Evolutionary conservation across 2,797 vertebrate genomes (phyloP).

Genomic region (Scolopax bukidnonensis): DNA sequence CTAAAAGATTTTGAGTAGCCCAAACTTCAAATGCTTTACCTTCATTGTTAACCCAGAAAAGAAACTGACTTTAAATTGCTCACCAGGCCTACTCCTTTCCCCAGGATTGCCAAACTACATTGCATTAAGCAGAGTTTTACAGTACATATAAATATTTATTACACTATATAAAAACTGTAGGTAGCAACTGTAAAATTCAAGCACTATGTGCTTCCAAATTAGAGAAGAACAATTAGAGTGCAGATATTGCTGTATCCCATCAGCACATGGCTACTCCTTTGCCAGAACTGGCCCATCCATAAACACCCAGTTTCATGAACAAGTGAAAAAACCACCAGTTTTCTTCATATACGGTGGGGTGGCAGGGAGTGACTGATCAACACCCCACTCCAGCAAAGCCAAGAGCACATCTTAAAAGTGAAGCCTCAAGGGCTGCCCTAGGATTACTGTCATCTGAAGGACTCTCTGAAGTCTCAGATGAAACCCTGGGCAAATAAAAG

Average conservation of each 20-base stretch:
- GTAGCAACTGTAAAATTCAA: not conserved
- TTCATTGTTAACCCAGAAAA: not conserved
- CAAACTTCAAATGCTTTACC: not conserved
- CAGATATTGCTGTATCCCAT: too few species aligned
- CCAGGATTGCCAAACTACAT: not conserved
- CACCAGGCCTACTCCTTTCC: not conserved
- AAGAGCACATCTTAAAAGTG: accelerated
- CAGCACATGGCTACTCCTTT: not conserved
- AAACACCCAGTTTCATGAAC: accelerated
- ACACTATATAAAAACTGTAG: not conserved
- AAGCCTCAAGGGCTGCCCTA: not conserved
- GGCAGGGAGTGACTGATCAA: accelerated
- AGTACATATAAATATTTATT: not conserved
- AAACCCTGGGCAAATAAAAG: accelerated
- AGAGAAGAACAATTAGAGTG: not conserved
- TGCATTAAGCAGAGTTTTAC: not conserved
- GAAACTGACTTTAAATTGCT: conserved; percentile 5
- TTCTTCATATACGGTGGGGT: accelerated
- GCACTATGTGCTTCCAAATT: not conserved
- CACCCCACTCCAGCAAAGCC: not conserved
- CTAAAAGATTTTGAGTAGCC: not conserved
- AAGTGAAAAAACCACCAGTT: accelerated
- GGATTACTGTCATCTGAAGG: accelerated
- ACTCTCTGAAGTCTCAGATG: accelerated
- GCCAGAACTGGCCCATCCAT: not conserved